Evolutionary conservation across 2,888 invertebrate species (phyloP).

Genomic region (Lycocerus yunnanus): DNA sequence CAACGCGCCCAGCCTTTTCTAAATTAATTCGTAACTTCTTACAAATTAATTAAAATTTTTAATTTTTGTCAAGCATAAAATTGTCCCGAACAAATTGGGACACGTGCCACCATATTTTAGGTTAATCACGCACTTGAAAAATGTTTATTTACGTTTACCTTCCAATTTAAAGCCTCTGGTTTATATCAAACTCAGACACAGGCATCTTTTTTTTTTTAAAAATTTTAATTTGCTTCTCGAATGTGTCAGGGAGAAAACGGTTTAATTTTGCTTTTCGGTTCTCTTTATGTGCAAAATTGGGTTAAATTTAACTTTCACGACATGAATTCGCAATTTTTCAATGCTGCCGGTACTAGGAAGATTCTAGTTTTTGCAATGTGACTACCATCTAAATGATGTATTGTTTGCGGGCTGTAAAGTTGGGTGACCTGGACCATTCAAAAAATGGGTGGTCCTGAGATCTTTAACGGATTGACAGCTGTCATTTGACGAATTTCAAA

Average conservation of each 20-base stretch:
- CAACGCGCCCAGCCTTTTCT: neutral
- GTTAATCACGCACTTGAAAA: neutral
- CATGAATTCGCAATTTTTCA: neutral
- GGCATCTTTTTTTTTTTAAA: neutral
- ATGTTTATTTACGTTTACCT: neutral
- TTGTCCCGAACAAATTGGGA: neutral
- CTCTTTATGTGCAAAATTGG: neutral
- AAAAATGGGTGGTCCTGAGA: slow-evolving; percentile 34
- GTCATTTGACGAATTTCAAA: slow-evolving; percentile 33
- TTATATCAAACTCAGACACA: neutral
- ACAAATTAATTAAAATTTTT: neutral
- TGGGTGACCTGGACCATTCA: slow-evolving; percentile 28
- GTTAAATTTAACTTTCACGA: neutral
- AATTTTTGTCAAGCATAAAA: neutral
- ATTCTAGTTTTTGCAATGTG: slow-evolving; percentile 22
- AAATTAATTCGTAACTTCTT: neutral
- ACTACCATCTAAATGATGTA: slow-evolving; percentile 32
- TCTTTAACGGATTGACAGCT: slow-evolving; percentile 35
- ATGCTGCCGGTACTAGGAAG: slow-evolving; percentile 12
- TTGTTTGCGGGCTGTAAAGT: slow-evolving; percentile 32
- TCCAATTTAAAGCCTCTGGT: neutral
- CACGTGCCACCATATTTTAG: neutral
- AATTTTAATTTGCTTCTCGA: neutral
- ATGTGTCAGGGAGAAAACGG: neutral
- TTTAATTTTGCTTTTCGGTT: neutral